Conservation (phyloP, 1,140 invertebrate genomes). For the Euwallacea fornicatus region DNA sequence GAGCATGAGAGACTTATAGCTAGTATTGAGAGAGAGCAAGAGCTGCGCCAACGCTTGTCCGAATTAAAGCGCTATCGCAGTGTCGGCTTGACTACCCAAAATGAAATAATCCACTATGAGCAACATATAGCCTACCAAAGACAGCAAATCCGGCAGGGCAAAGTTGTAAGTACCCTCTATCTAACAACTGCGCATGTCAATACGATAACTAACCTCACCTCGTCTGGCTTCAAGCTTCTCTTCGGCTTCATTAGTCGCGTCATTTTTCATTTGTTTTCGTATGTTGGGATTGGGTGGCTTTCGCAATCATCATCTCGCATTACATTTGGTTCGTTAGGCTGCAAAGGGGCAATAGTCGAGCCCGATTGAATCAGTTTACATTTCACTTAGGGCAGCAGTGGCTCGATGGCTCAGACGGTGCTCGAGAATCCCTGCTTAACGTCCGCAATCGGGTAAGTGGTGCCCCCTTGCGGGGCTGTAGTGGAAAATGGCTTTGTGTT, state of each 20-base stretch:
- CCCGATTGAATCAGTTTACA: conserved; percentile 69
- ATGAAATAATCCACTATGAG: conserved; percentile 82
- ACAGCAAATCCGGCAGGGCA: conserved; percentile 56
- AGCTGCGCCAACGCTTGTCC: conserved; percentile 76
- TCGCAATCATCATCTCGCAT: conserved; percentile 14
- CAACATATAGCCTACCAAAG: conserved; percentile 64
- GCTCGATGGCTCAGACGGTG: conserved; percentile 63
- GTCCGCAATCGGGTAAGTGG: conserved; percentile 62
- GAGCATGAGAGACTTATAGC: conserved; percentile 80
- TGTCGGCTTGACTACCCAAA: conserved; percentile 76
- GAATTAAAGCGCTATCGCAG: conserved; percentile 82
- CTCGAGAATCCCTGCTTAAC: conserved; percentile 44
- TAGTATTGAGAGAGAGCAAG: conserved; percentile 79
- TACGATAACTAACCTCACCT: not conserved
- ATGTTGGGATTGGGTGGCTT: not conserved
- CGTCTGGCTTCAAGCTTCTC: not conserved
- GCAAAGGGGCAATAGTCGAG: conserved; percentile 42
- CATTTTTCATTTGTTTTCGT: conserved; percentile 5
- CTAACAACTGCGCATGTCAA: conserved; percentile 1
- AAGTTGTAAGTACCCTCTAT: conserved; percentile 60
- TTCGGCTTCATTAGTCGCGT: not conserved
- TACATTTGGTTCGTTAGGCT: conserved; percentile 24
- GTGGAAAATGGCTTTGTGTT: no score
- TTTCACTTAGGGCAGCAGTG: conserved; percentile 83
- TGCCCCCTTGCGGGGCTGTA: no score